Evolutionary conservation across 2,888 invertebrate genomes (phyloP), one percentile per base, ranked within the genome.

Genomic region (Lymantria dispar): DNA sequence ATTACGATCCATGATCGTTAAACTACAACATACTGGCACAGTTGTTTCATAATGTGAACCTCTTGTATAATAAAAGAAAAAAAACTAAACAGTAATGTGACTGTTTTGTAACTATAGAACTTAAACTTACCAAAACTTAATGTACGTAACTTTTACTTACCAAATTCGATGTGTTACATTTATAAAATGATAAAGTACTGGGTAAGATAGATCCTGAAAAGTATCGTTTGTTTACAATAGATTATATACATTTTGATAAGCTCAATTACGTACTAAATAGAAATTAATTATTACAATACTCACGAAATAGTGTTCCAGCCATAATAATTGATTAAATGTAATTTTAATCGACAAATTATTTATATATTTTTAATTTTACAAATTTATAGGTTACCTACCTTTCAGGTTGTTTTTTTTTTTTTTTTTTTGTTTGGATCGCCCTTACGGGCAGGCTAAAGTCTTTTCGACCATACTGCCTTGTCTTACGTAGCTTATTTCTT

Each of bases 251-350:
- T 33, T 33, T 33, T 22, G 22, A 22, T 22, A 22, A 22, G 5
- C 5, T 5, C 22, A 33, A n/a, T n/a, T 10, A 14, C 30, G 2
- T 10, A n/a, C 8, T 8, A 14, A 13, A 9, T 36, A 13, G 3
- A 12, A 1, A 13, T 12, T 37, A 10, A 15, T 2, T 9, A 14
- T 38, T 37, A 22, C 13, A 9, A 41, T 37, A 76, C 87, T 79
- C 68, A 86, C 88, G 85, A 60, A 87, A 83, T 58, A 89, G 59
- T 29, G 83, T 78, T 50, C 86, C 86, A 47, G 87, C 82, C 88
- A 77, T 77, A 36, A n/a, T 53, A 51, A 10, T 10, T 1, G 10
- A 10, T 33, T 10, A 33, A 10, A 33, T 10, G 33, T 33, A 33
- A 10, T 33, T 33, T 7, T 33, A 33, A 33, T 33, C 3, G 10